phyloP scores from a whole-genome alignment of 2,113 vertebrate genomes.

The Turnix velox region DNA sequence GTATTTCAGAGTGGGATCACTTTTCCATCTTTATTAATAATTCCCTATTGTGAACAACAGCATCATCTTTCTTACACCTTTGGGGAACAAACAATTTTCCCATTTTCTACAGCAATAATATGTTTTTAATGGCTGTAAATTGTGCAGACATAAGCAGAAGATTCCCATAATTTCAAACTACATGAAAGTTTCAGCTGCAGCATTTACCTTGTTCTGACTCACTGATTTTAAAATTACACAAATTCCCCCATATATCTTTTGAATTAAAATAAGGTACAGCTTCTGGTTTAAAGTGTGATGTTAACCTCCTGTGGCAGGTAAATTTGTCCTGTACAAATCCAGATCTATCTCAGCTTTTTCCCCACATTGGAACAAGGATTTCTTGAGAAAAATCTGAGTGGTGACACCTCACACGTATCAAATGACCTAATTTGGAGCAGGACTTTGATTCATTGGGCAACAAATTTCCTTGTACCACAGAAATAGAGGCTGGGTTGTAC shows the following conservation, averaged over 20 bases:
- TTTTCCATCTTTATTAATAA: constrained; percentile 35
- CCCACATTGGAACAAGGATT: not conserved
- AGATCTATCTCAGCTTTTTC: not conserved
- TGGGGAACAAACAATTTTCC: constrained; percentile 58
- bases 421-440: not conserved
- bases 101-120: constrained; percentile 39
- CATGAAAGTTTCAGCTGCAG: not conserved
- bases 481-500: not conserved
- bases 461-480: not conserved
- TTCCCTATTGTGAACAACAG: constrained; percentile 27
- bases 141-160: constrained; percentile 33
- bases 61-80: constrained; percentile 36
- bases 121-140: constrained; percentile 55
- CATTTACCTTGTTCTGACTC: constrained; percentile 43
- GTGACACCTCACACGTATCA: not conserved
- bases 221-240: constrained; percentile 12
- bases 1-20: not conserved
- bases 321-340: not conserved
- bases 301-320: not conserved
- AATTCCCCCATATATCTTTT: constrained; percentile 27
- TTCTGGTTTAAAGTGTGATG: not conserved
- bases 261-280: constrained; percentile 23
- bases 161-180: constrained; percentile 38
- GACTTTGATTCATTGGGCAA: not conserved
- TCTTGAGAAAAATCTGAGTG: not conserved